Conservation (phyloP, 1,140 invertebrate genomes). For the Catajapyx aquilonaris region DNA sequence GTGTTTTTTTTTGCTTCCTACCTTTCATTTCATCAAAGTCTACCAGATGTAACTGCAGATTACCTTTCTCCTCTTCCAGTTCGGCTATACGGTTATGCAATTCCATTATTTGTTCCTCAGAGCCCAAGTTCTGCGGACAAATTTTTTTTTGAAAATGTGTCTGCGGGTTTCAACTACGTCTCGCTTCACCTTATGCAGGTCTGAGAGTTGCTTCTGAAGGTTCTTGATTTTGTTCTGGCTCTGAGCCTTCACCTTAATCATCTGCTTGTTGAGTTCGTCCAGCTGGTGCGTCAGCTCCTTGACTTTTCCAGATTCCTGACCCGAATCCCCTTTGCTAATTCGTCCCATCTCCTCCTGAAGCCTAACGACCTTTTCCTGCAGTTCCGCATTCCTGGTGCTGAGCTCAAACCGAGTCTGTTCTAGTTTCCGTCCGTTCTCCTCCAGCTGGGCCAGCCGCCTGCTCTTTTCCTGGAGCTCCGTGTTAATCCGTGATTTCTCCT, state of each 20-base stretch:
- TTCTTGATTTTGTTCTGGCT: conserved; percentile 60
- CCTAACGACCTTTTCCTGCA: conserved; percentile 28
- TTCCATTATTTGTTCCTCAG: conserved; percentile 41
- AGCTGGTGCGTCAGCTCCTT: conserved; percentile 38
- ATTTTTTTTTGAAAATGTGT: conserved; percentile 5
- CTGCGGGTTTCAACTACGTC: neutral
- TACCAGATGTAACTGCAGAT: conserved; percentile 57
- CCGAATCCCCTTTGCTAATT: conserved; percentile 9
- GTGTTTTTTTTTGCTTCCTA: too few species aligned
- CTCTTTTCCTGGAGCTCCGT: conserved; percentile 16
- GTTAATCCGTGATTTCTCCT: conserved; percentile 36
- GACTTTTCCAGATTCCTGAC: conserved; percentile 19
- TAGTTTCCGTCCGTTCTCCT: conserved; percentile 14
- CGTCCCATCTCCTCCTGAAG: conserved; percentile 19
- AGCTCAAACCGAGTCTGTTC: conserved; percentile 30
- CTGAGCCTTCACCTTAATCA: conserved; percentile 63
- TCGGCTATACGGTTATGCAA: conserved; percentile 57
- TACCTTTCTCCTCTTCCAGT: conserved; percentile 76
- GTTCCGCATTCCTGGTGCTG: conserved; percentile 27
- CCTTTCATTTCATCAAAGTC: conserved; percentile 56
- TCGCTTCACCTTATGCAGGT: conserved; percentile 37
- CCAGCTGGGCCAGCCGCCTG: too few species aligned
- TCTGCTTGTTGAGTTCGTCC: conserved; percentile 52
- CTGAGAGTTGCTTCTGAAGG: conserved; percentile 57
- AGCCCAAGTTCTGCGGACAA: conserved; percentile 27